Percentiles rank a stretch among this genome's conserved stretches.
These are phyloP conservation scores for Capreolus pygargus DNA, from an alignment of 2,113 vertebrate genomes.

Conservation along the genomic window DNA sequence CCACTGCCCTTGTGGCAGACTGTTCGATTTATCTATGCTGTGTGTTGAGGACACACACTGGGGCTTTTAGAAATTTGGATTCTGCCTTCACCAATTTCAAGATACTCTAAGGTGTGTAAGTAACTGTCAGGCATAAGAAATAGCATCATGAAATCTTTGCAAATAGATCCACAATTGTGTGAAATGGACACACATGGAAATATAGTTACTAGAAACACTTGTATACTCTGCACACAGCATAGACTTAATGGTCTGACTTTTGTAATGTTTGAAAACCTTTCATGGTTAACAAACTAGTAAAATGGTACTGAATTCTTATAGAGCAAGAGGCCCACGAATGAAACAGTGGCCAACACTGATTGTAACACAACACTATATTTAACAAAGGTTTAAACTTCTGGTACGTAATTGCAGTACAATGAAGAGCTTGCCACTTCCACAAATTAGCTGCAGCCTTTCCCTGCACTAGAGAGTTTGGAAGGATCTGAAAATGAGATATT, in stretches of 20 bases:
- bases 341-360: constrained; percentile 50
- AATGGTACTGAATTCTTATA: constrained; percentile 59
- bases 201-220: constrained; percentile 51
- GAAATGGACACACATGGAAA: constrained; percentile 58
- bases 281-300: constrained; percentile 44
- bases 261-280: constrained; percentile 53
- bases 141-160: constrained; percentile 63
- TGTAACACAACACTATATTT: constrained; percentile 63
- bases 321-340: constrained; percentile 52
- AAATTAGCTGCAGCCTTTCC: constrained; percentile 70
- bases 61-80: constrained; percentile 46
- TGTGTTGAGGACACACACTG: constrained; percentile 42
- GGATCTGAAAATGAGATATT: constrained; percentile 69
- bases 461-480: constrained; percentile 68
- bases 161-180: constrained; percentile 59
- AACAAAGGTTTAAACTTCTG: constrained; percentile 59
- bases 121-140: constrained; percentile 56
- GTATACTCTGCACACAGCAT: constrained; percentile 61
- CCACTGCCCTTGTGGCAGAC: constrained; percentile 47
- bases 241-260: constrained; percentile 52
- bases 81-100: constrained; percentile 18
- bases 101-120: constrained; percentile 12
- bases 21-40: constrained; percentile 56
- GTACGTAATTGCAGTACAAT: constrained; percentile 37
- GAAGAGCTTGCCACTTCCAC: constrained; percentile 66